phyloP scores from a whole-genome alignment of 1,140 invertebrate genomes.

The Ooceraea biroi region DNA sequence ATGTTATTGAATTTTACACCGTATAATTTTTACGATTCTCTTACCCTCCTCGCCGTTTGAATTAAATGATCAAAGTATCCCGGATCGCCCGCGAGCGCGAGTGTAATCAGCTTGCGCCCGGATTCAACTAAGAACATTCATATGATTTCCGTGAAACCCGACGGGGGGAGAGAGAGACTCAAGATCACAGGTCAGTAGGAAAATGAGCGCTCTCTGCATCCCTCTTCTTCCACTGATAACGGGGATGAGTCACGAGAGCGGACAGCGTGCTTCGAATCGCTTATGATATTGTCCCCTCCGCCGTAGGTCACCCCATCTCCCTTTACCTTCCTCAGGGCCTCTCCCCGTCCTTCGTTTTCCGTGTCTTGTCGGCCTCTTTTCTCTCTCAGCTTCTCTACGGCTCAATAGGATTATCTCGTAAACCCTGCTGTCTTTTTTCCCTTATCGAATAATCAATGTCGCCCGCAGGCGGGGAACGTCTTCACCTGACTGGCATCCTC shows the following conservation, averaged over 20 bases:
- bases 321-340: no score
- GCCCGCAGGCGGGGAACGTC: conserved; percentile 55
- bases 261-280: conserved; percentile 77
- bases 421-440: conserved; percentile 71
- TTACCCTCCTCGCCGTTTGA: not conserved
- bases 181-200: conserved; percentile 63
- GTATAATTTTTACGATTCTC: no score
- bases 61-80: not conserved
- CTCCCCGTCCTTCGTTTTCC: conserved; percentile 9
- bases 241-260: conserved; percentile 60
- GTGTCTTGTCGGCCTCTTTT: conserved; percentile 21
- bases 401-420: conserved; percentile 76
- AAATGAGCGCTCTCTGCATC: conserved; percentile 42
- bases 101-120: not conserved
- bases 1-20: no score
- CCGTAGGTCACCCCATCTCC: no score
- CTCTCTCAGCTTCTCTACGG: conserved; percentile 30
- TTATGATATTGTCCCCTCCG: conserved; percentile 76
- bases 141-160: conserved; percentile 30
- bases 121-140: conserved; percentile 20
- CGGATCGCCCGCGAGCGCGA: not conserved
- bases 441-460: conserved; percentile 78
- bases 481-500: conserved; percentile 72
- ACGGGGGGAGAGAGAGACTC: conserved; percentile 56
- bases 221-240: conserved; percentile 37